Percentiles rank a stretch among this genome's conserved stretches.
phyloP scores from a whole-genome alignment of 2,888 invertebrate genomes.

The Julus scanicus region DNA sequence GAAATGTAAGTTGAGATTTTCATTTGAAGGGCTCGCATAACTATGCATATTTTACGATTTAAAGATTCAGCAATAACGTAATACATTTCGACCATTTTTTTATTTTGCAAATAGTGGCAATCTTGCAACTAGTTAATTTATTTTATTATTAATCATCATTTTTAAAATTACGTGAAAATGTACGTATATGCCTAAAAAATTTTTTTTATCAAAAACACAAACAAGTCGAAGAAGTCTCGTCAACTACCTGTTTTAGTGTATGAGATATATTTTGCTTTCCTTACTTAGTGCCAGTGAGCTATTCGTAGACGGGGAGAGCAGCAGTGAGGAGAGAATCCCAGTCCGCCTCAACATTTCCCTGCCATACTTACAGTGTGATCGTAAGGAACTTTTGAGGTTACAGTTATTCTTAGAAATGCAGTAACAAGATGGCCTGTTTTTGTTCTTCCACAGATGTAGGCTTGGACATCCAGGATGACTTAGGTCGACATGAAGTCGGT shows the following conservation, averaged over 20 bases:
- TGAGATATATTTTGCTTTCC: background rate
- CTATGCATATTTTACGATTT: too few relatives aligned
- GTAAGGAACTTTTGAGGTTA: conserved; percentile 64
- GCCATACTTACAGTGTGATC: conserved; percentile 69
- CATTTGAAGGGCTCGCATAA: too few relatives aligned
- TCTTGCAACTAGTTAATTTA: too few relatives aligned
- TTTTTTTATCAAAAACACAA: too few relatives aligned
- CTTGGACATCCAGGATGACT: conserved; percentile 72
- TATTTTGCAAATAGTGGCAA: too few relatives aligned
- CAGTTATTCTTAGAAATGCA: background rate
- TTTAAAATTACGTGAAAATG: too few relatives aligned
- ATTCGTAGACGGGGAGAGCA: conserved; percentile 70
- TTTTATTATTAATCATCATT: too few relatives aligned
- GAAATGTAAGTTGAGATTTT: conserved; percentile 67
- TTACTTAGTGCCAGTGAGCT: conserved; percentile 66
- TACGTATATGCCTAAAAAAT: too few relatives aligned
- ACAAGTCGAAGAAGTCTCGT: too few relatives aligned
- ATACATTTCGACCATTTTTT: too few relatives aligned
- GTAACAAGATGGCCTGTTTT: background rate
- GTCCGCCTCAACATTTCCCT: conserved; percentile 70
- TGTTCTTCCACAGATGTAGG: conserved; percentile 67
- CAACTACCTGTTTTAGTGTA: too few relatives aligned
- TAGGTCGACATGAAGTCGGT: conserved; percentile 73
- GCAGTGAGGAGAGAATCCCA: conserved; percentile 68
- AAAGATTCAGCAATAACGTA: too few relatives aligned